Evolutionary conservation across 2,888 invertebrate species (phyloP), one percentile per base, ranked within the genome.

Genomic region (Andrena dorsata): DNA sequence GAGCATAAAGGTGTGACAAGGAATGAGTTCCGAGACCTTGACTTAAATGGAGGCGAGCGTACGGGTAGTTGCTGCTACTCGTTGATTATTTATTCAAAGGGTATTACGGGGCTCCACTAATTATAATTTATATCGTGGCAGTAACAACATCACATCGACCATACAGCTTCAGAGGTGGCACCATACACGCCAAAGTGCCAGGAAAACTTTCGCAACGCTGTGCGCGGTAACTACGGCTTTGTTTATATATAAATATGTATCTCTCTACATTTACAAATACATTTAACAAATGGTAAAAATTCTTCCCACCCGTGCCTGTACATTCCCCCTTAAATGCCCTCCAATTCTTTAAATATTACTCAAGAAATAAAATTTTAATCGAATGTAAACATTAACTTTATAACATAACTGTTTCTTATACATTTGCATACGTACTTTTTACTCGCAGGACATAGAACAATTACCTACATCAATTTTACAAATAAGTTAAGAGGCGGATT

Each of bases 81-180:
- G 89, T 90, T 87, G 87, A 90, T 92, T 88, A 89, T 90, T 92
- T 92, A 93, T 93, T 93, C 92, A 92, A 89, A 90, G 90, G 92
- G 91, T 91, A 93, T 92, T 93, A 92, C 92, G 90, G 90, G 41
- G 90, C 90, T 88, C 86, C 85, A 86, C 91, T 92, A 92, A 93
- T 93, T 93, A 93, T 92, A 93, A 93, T 93, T 93, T 92, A 92
- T 92, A 92, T 91, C 90, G 88, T 91, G 88, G 89, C 89, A 90
- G 90, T 89, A 88, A 90, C 89, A 89, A 89, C 90, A 89, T 90
- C 90, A 89, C 90, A 89, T 89, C 89, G 88, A 82, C 89, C 84
- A 82, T 86, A 85, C 84, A 73, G 71, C 76, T 72, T 82, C 76
- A 76, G 72, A 71, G 76, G 63, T 76, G 82, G 66, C 66, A 63